These are phyloP conservation scores for Sitta carolinensis DNA, from an alignment of 2,797 vertebrate species.

Conservation along the genomic window DNA sequence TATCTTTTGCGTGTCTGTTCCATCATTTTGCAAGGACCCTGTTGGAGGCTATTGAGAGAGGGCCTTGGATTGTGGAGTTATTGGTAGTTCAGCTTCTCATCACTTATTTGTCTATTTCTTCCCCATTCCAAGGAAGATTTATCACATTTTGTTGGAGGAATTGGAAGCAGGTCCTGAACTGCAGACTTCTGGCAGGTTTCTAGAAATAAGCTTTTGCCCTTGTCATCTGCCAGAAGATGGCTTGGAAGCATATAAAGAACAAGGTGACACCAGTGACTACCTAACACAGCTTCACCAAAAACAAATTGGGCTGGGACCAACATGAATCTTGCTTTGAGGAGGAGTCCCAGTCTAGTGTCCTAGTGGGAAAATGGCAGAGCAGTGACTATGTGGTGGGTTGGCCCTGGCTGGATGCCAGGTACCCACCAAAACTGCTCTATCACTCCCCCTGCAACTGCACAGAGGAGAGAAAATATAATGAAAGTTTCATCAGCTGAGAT, in stretches of 20 bases:
- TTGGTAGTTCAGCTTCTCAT: background rate
- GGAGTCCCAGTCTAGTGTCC: no score
- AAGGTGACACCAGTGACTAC: background rate
- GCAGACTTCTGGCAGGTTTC: background rate
- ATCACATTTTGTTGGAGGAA: background rate
- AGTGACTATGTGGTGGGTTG: background rate
- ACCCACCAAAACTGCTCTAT: background rate
- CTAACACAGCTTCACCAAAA: background rate
- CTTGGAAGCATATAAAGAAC: background rate
- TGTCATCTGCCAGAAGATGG: background rate
- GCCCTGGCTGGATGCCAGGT: background rate
- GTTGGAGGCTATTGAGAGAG: rapidly evolving
- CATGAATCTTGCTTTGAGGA: background rate
- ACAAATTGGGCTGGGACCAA: background rate
- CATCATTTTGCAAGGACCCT: rapidly evolving
- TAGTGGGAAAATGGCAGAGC: background rate
- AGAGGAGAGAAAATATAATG: background rate
- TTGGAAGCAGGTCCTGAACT: background rate
- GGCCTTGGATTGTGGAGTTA: no score
- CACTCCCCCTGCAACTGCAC: background rate
- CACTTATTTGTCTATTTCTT: rapidly evolving
- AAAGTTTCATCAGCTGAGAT: background rate
- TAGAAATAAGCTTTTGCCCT: background rate
- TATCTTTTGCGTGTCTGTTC: rapidly evolving
- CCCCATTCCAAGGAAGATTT: background rate